A percentile compares a stretch with the other conserved stretches of the same genome.
phyloP scores from a whole-genome alignment of 2,888 invertebrate species.

The Endomychus coccineus region DNA sequence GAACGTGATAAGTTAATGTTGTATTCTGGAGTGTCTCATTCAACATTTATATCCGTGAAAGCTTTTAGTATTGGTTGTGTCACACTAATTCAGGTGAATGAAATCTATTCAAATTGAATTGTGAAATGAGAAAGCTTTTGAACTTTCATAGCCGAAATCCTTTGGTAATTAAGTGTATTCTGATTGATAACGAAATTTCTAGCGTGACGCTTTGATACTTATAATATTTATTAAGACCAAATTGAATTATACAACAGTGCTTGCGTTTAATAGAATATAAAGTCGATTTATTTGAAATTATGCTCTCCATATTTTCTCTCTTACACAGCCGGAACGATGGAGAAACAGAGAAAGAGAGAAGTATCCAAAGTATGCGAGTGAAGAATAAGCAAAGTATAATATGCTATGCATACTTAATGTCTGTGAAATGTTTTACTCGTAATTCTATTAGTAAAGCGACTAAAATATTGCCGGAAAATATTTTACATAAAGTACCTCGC shows the following conservation, averaged over 20 bases:
- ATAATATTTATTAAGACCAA: too few species aligned
- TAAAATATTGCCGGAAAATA: slow-evolving; percentile 25
- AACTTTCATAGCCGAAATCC: too few species aligned
- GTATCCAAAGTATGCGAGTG: not conserved
- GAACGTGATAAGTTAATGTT: too few species aligned
- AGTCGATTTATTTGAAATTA: not conserved
- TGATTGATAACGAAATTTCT: too few species aligned
- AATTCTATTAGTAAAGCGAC: slow-evolving; percentile 32
- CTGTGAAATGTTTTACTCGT: slow-evolving; percentile 38
- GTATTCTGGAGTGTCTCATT: too few species aligned
- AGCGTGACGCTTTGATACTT: too few species aligned
- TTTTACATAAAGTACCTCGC: slow-evolving; percentile 28
- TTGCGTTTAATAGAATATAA: not conserved
- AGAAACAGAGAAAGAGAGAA: not conserved
- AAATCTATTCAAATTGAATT: too few species aligned
- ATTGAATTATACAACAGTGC: not conserved
- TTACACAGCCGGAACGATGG: not conserved
- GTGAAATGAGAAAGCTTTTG: too few species aligned
- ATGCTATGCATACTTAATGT: slow-evolving; percentile 39
- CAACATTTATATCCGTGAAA: too few species aligned
- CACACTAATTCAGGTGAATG: too few species aligned
- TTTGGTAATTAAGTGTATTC: too few species aligned
- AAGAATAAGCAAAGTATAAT: slow-evolving; percentile 24
- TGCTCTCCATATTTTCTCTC: not conserved
- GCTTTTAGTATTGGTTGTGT: too few species aligned